Conservation (phyloP, 1,140 invertebrate genomes). For the Lordiphosa stackelbergi region DNA sequence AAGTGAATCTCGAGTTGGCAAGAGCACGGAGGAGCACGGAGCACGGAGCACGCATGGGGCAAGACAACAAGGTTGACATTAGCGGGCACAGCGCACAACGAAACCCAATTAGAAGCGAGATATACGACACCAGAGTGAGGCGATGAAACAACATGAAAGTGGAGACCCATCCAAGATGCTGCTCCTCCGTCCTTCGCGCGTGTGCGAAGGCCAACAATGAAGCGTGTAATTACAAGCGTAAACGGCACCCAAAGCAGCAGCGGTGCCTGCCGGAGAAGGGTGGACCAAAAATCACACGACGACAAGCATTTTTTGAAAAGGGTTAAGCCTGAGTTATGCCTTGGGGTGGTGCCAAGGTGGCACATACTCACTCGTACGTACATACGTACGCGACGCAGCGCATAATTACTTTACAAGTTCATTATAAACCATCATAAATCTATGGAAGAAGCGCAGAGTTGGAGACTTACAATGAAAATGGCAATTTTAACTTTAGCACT, state of each 20-base stretch:
- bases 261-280: slow-evolving; percentile 33
- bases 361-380: slow-evolving; percentile 22
- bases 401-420: slow-evolving; percentile 77
- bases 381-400: slow-evolving; percentile 58
- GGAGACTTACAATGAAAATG: slow-evolving; percentile 47
- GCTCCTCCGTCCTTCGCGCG: slow-evolving; percentile 11
- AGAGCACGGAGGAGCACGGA: background rate
- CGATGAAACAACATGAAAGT: slow-evolving; percentile 73
- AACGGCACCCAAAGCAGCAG: slow-evolving; percentile 50
- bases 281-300: slow-evolving; percentile 63
- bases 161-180: slow-evolving; percentile 37
- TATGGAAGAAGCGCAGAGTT: slow-evolving; percentile 36
- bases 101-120: slow-evolving; percentile 73
- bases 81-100: slow-evolving; percentile 66
- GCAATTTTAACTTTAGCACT: slow-evolving; percentile 60
- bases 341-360: slow-evolving; percentile 28
- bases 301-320: slow-evolving; percentile 68
- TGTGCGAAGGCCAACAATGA: slow-evolving; percentile 61
- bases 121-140: slow-evolving; percentile 72
- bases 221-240: slow-evolving; percentile 77
- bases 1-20: slow-evolving; percentile 60
- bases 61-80: slow-evolving; percentile 65
- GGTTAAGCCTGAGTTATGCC: slow-evolving; percentile 62
- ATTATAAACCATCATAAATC: slow-evolving; percentile 77
- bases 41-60: slow-evolving; percentile 38